Evolutionary conservation across 2,113 vertebrate genomes (phyloP), one percentile per base, ranked within the genome.

Genomic region (Equus quagga): DNA sequence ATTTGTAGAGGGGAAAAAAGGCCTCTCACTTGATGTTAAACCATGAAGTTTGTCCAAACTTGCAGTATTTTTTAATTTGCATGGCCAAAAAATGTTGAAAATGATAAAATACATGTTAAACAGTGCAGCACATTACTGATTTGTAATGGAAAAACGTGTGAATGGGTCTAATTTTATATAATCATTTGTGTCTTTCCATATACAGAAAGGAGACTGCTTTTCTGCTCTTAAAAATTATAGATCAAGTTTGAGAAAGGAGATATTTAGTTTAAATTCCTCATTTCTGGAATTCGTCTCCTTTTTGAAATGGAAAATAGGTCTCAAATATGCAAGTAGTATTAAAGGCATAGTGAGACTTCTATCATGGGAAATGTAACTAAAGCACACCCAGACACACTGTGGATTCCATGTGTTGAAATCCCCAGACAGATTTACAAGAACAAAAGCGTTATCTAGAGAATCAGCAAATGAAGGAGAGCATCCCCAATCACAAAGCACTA

Each of bases 61-160:
- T 94, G 76, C 24, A 92, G n/a, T 76, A 23, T 93, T 92, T 94
- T 73, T 97, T 69, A 86, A 93, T 89, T 94, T 96, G 13, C 28
- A 56, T 83, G 24, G 58, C 56, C 69, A 84, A 91, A 79, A 69
- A 60, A 3, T 78, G n/a, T 82, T 92, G 79, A 84, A 67, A 17
- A 65, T 24, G 81, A 44, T 87, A 80, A 89, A 94, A 89, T 36
- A 9, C 21, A 49, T 33, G 41, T 54, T 85, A 92, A 96, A 60
- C 60, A 69, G 13, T 91, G 31, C 4, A 62, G 2, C n/a, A 18
- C 5, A 21, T 89, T 94, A 79, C 51, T 91, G 28, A 78, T 26
- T 88, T 87, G 7, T 64, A 84, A 84, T 83, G 28, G 31, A 13
- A 33, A 93, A 96, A 81, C 87, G 18, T 23, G 9, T 58, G n/a